Base-by-base conservation (phyloP, 35 echinoderm and acorn worm genomes). In the Holothuria glaberrima region DNA sequence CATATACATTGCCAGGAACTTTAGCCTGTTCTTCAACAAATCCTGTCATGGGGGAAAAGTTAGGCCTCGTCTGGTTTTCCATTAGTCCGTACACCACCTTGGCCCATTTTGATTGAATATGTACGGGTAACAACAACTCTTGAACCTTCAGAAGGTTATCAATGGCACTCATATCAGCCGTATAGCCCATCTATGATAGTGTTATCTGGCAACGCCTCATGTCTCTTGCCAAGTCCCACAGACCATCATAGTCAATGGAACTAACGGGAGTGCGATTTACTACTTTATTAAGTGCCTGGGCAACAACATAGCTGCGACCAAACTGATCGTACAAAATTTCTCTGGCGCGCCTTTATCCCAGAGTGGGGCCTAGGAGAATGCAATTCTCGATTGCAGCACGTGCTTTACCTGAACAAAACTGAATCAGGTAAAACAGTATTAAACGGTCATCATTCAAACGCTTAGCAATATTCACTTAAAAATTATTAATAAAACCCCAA, bases 331-430 rank as follows among this genome's bases (percentile, higher is more conserved):
- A 60, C 59, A 94, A 90, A 64, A 91, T 94, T 54, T 75, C 68
- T 48, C 62, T 87, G 9, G 93, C 93, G 14, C 83, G 45, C 27
- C 33, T 74, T 69, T 94, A 94, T 20, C 86, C 86, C 62, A 18
- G 25, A 19, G 74, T 19, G 30, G 57, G 57, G 22, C 82, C 86
- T 57, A 93, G 36, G 19, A 89, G 87, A 6, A 89, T 33, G 77
- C 92, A 93, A 83, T 83, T 93, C 31, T 89, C 86, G 31, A 93
- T 89, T 9, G 56, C 59, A 6, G 67, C 61, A 46, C 62, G 9
- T 46, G 92, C 92, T 46, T 91, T 95, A 13, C 90, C 83, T 20
- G 29, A 48, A 30, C 93, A 95, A 56, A 91, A 91, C 38, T 95
- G 93, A 32, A 91, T 83, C 4, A 95, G 45, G 30, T 95, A 95